Percentiles rank a stretch among this genome's conserved stretches.
Conservation (phyloP, 2,797 vertebrate genomes). For the Hypotaenidia philippensis region DNA sequence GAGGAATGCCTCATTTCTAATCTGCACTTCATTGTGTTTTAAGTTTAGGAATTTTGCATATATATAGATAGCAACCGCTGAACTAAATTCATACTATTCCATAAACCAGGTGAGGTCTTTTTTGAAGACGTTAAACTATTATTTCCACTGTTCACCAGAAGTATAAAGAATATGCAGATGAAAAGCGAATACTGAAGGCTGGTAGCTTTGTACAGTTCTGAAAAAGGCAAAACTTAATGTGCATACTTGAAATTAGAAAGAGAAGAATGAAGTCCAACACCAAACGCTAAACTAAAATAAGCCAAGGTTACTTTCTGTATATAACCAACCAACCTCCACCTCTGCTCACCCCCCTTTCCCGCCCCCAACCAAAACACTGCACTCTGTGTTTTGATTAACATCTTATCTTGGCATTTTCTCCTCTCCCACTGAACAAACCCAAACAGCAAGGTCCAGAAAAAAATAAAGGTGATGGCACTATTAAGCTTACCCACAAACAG, state of each 20-base stretch:
- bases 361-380: background rate
- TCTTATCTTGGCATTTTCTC: background rate
- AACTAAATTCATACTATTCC: constrained; percentile 6
- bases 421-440: background rate
- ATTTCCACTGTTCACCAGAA: constrained; percentile 1
- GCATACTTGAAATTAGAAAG: constrained; percentile 12
- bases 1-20: constrained; percentile 15
- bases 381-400: background rate
- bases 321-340: background rate
- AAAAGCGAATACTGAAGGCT: constrained; percentile 24
- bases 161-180: background rate
- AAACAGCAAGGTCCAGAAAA: background rate
- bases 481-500: constrained; percentile 91
- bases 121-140: constrained; percentile 7
- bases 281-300: constrained; percentile 8
- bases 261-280: background rate
- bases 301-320: background rate
- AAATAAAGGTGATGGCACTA: background rate
- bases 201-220: background rate
- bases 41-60: constrained; percentile 36
- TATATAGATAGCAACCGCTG: constrained; percentile 30
- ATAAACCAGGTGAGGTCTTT: background rate
- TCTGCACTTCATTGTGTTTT: background rate
- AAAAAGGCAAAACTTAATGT: constrained; percentile 6
- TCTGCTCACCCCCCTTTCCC: background rate